Evolutionary conservation across 2,113 vertebrate genomes (phyloP).

Genomic region (Sarotherodon lohbergeri): DNA sequence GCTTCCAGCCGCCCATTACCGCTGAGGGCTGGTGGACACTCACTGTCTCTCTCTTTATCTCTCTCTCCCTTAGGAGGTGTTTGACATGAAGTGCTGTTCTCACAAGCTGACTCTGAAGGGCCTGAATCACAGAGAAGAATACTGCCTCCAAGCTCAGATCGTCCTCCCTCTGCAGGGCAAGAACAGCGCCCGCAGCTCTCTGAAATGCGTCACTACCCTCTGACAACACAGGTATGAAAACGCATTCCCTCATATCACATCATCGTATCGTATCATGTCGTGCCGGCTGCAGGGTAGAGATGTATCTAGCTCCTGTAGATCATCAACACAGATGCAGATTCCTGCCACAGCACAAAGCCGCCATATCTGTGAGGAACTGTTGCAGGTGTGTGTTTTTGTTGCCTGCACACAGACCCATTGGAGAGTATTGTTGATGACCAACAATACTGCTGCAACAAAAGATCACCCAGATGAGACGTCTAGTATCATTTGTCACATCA

Average conservation of each 20-base stretch:
- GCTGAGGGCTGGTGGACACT: neutral
- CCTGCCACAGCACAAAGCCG: neutral
- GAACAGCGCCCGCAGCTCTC: slow-evolving; percentile 37
- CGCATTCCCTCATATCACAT: neutral
- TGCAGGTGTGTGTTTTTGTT: neutral
- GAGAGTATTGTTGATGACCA: neutral
- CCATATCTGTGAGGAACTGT: neutral
- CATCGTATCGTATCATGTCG: neutral
- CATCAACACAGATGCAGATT: neutral
- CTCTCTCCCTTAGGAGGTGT: slow-evolving; percentile 33
- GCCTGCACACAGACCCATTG: neutral
- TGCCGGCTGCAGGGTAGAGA: neutral
- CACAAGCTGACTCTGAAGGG: slow-evolving; percentile 38
- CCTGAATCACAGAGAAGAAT: slow-evolving; percentile 29
- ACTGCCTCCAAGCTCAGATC: slow-evolving; percentile 67
- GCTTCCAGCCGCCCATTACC: neutral
- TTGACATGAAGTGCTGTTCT: slow-evolving; percentile 30
- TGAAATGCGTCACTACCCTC: slow-evolving; percentile 41
- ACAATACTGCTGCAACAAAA: slow-evolving; percentile 13
- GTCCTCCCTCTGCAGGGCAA: slow-evolving; percentile 25
- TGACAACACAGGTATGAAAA: slow-evolving; percentile 27
- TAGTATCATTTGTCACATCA: slow-evolving; percentile 14
- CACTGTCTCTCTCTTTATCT: neutral
- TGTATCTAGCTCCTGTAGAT: neutral
- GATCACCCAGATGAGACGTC: neutral